Conservation (phyloP, 2,797 vertebrate species). For the Mus caroli region DNA sequence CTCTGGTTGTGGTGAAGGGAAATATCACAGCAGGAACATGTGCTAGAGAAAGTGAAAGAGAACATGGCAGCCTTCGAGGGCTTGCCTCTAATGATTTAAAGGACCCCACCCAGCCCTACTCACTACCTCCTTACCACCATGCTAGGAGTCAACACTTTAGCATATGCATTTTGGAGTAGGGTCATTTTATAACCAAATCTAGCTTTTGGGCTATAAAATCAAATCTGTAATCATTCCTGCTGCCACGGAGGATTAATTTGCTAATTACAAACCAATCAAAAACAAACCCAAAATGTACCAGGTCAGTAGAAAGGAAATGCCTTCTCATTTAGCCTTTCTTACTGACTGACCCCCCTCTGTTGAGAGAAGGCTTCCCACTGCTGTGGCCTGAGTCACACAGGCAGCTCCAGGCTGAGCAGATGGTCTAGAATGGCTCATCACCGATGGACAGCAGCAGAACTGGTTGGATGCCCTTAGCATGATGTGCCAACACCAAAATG, state of each 20-base stretch:
- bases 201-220: neutral
- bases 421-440: neutral
- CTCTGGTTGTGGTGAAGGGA: neutral
- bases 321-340: neutral
- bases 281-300: neutral
- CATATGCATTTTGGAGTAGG: neutral
- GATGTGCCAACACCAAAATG: neutral
- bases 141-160: neutral
- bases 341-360: neutral
- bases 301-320: neutral
- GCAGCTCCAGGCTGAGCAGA: slow-evolving; percentile 24
- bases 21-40: neutral
- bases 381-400: neutral
- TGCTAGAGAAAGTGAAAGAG: neutral
- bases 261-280: neutral
- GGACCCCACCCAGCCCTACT: neutral
- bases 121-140: neutral
- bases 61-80: neutral
- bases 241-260: neutral
- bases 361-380: neutral
- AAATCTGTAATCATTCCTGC: neutral
- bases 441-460: too few species aligned
- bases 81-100: neutral
- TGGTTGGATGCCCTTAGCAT: neutral
- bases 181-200: neutral